These are phyloP conservation scores for Myopa testacea DNA, from an alignment of 2,888 invertebrate genomes.

Conservation along the genomic window DNA sequence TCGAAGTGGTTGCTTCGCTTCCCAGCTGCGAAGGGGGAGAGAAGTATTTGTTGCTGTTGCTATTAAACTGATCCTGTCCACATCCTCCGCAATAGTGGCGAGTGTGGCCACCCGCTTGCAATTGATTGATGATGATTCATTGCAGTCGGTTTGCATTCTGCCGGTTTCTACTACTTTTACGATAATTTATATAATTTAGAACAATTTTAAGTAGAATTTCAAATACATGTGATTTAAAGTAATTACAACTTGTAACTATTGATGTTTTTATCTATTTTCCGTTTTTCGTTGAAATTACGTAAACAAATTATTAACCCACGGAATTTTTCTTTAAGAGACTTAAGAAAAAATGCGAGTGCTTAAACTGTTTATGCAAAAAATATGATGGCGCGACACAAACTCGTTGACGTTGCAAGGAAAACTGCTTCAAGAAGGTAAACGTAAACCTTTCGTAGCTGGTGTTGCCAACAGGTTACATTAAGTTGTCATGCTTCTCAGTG, in stretches of 20 bases:
- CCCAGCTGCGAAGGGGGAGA: background rate
- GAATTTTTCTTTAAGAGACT: too few relatives aligned
- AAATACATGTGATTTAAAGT: too few relatives aligned
- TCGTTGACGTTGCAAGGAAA: constrained; percentile 6
- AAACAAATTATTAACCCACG: too few relatives aligned
- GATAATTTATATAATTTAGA: too few relatives aligned
- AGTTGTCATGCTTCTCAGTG: background rate
- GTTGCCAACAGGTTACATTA: constrained; percentile 5
- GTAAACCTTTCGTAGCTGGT: background rate
- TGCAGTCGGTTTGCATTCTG: too few relatives aligned
- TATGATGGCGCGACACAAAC: background rate
- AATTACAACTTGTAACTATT: too few relatives aligned
- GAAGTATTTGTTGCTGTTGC: background rate
- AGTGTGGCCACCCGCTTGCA: constrained; percentile 19
- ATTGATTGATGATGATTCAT: too few relatives aligned
- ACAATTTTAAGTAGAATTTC: too few relatives aligned
- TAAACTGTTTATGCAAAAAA: constrained; percentile 8
- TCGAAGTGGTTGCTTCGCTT: background rate
- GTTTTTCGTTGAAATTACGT: too few relatives aligned
- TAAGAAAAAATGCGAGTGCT: too few relatives aligned
- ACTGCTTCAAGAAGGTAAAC: background rate
- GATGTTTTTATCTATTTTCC: too few relatives aligned
- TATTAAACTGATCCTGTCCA: background rate
- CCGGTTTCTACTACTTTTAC: too few relatives aligned
- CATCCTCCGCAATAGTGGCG: constrained; percentile 3